Conservation (phyloP, 2,113 vertebrate genomes). For the Forbesichthys agassizii region DNA sequence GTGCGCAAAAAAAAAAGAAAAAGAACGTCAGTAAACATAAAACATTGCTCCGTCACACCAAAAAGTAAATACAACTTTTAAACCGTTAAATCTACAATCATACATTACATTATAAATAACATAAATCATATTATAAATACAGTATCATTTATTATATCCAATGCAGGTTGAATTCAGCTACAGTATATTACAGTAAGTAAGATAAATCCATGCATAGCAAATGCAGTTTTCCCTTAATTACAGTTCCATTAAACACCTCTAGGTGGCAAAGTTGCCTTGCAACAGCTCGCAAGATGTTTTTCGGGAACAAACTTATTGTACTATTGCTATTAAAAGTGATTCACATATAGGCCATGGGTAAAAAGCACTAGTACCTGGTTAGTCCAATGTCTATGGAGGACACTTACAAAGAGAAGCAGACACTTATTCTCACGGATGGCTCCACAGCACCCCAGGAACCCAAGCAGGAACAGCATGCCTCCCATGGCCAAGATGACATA, state of each 20-base stretch:
- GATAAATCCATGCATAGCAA: neutral
- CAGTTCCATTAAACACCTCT: neutral
- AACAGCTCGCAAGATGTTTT: neutral
- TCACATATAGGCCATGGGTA: too few relatives aligned
- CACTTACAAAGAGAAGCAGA: conserved; percentile 90
- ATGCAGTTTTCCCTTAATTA: neutral
- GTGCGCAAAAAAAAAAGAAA: neutral
- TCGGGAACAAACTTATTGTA: neutral
- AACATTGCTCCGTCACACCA: neutral
- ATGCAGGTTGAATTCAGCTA: neutral
- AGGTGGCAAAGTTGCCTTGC: conserved; percentile 10
- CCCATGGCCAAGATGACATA: conserved; percentile 92
- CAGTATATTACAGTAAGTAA: neutral
- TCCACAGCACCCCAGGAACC: conserved; percentile 93
- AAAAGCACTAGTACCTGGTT: too few relatives aligned
- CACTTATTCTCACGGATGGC: conserved; percentile 92
- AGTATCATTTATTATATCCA: neutral
- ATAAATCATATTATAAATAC: neutral
- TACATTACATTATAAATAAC: too few relatives aligned
- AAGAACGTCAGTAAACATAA: neutral
- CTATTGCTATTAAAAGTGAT: neutral
- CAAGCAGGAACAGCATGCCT: conserved; percentile 88
- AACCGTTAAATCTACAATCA: too few relatives aligned
- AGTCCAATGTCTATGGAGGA: neutral
- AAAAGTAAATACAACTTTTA: too few relatives aligned